Evolutionary conservation across 2,113 vertebrate genomes (phyloP), one percentile per base, ranked within the genome.

Genomic region (Microtus pennsylvanicus): DNA sequence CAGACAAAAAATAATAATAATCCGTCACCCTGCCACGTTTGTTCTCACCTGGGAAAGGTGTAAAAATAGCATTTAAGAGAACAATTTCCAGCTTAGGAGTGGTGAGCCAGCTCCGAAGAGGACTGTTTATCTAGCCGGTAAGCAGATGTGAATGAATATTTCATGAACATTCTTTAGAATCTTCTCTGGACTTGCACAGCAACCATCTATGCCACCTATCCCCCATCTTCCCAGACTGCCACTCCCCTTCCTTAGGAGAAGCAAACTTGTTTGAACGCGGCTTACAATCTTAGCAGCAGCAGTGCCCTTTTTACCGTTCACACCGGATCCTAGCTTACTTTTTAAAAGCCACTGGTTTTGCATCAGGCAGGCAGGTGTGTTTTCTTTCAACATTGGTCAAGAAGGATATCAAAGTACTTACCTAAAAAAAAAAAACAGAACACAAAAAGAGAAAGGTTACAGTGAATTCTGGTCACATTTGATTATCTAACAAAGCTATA

Each of bases 341-440:
- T 97, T 97, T 91, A 96, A 83, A 93, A 94, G 55, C 93, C 89
- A 82, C 97, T 96, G 80, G 61, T 13, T 93, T 85, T 26, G 89
- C 58, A 94, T 94, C 10, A 0, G 93, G 87, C 8, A 0, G 93
- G 87, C 94, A 97, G 82, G 65, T 94, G 81, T 26, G 77, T 95
- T 98, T 98, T 96, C 96, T 94, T 89, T 95, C 97, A 97, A 63
- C 63, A 95, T 97, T 96, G 97, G 95, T 69, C 94, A 97, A 97
- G 97, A 97, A 86, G 96, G 97, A 97, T 28, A 97, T 26, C 72
- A 50, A 95, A 96, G 86, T 98, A 99, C 98, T 98, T 99, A 98
- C 98, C 98, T 98, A n/a, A n/a, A n/a, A n/a, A 98, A 88, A 98
- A 88, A 98, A 98, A 98, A 98, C 0, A 98, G 97, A 97, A 70